These are phyloP conservation scores for Ceyx melanurus DNA, from an alignment of 2,113 vertebrate species.

Conservation along the genomic window DNA sequence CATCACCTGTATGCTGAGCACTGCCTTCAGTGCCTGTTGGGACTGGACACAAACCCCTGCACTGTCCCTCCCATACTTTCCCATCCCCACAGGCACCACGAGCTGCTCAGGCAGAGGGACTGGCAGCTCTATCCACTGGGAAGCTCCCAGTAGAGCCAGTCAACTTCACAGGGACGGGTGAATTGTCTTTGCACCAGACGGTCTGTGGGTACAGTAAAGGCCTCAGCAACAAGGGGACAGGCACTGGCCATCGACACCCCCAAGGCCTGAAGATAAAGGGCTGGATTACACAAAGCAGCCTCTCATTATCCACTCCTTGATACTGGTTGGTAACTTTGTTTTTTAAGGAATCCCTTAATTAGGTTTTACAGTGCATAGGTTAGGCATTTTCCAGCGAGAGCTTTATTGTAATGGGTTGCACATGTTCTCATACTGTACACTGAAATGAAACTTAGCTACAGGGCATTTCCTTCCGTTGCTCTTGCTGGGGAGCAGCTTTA, in stretches of 20 bases:
- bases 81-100: not conserved
- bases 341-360: conserved; percentile 68
- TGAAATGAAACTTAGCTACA: conserved; percentile 62
- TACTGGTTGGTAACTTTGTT: conserved; percentile 55
- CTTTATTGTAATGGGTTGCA: conserved; percentile 72
- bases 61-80: not conserved
- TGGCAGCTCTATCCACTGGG: not conserved
- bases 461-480: conserved; percentile 66
- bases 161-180: not conserved
- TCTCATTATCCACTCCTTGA: conserved; percentile 65
- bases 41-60: not conserved
- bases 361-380: conserved; percentile 70
- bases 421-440: conserved; percentile 62
- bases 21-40: not conserved
- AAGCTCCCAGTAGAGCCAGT: not conserved
- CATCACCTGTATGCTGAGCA: not conserved
- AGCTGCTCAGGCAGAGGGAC: not conserved
- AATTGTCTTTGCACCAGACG: not conserved
- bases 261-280: conserved; percentile 55
- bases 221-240: conserved; percentile 23
- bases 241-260: not conserved
- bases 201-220: not conserved
- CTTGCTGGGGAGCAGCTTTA: conserved; percentile 60
- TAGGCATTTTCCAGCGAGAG: conserved; percentile 65
- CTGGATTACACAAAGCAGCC: conserved; percentile 63